Conservation (phyloP, 37 sponge, comb jelly and placozoan genomes). For the Chondrilla cf. caribensis region DNA sequence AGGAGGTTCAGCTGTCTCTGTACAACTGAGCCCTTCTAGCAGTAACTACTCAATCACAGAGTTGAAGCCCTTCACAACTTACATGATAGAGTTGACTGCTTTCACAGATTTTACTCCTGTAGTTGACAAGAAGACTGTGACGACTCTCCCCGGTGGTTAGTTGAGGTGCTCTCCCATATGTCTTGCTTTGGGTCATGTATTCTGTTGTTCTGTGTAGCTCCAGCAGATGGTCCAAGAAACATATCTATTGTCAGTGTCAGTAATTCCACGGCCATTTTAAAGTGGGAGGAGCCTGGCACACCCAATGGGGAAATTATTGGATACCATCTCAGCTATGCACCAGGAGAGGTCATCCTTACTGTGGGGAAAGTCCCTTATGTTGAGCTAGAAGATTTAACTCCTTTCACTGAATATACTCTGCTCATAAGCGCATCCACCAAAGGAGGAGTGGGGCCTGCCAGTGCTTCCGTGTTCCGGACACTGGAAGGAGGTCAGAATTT, state of each 20-base stretch:
- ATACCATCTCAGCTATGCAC: not conserved
- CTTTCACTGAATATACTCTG: slow-evolving; percentile 29
- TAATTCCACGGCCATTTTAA: not conserved
- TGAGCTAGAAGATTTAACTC: slow-evolving; percentile 17
- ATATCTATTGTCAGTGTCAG: not conserved
- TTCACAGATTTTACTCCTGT: no score
- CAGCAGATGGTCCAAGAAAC: not conserved
- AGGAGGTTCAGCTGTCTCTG: not conserved
- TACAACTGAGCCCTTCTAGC: not conserved
- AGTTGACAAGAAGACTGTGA: no score
- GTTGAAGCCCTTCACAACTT: not conserved
- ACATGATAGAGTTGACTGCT: not conserved
- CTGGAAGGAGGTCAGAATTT: slow-evolving; percentile 18
- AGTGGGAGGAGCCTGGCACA: slow-evolving; percentile 26
- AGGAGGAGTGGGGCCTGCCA: not conserved
- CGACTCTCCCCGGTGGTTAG: not conserved
- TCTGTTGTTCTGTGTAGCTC: not conserved
- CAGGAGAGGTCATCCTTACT: not conserved
- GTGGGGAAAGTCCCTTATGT: not conserved
- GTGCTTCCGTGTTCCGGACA: not conserved
- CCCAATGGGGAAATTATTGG: not conserved
- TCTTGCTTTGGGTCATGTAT: not conserved
- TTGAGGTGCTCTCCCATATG: not conserved
- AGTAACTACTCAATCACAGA: not conserved
- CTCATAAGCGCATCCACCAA: slow-evolving; percentile 2